Evolutionary conservation across 2,888 invertebrate species (phyloP).

Genomic region (Aporophyla nigra): DNA sequence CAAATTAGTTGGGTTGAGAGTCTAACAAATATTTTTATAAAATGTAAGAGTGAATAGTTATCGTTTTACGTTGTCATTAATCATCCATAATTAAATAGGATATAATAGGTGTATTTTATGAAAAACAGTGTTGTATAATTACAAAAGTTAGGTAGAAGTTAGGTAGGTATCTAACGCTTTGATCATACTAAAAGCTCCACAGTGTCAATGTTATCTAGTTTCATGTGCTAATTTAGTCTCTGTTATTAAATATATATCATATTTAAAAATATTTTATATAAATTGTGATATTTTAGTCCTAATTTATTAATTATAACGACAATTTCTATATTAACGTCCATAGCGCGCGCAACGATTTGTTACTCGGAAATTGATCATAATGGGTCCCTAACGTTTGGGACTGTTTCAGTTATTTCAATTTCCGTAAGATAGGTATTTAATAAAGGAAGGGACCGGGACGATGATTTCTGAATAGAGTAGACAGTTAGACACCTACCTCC

Average conservation of each 20-base stretch:
- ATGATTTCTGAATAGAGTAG: conserved; percentile 61
- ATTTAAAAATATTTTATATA: too few relatives aligned
- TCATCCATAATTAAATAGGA: not conserved
- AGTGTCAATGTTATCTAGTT: conserved; percentile 6
- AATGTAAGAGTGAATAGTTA: conserved; percentile 11
- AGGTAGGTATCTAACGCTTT: conserved; percentile 1
- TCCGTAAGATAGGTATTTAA: conserved; percentile 77
- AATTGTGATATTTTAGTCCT: not conserved
- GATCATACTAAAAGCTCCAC: not conserved
- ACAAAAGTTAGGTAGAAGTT: conserved; percentile 15
- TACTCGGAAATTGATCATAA: conserved; percentile 73
- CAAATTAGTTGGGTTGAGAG: conserved; percentile 28
- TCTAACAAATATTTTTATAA: not conserved
- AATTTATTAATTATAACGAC: conserved; percentile 22
- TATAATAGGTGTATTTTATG: not conserved
- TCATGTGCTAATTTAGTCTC: too few relatives aligned
- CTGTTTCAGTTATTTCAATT: conserved; percentile 78
- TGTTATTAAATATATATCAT: not conserved
- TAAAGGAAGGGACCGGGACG: conserved; percentile 73
- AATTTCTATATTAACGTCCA: conserved; percentile 8
- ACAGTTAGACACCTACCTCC: conserved; percentile 19
- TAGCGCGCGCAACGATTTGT: conserved; percentile 49
- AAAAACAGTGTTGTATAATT: not conserved
- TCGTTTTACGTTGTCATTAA: conserved; percentile 14
- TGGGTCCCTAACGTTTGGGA: conserved; percentile 62